phyloP scores from a whole-genome alignment of 2,797 vertebrate species.

The Anabacerthia variegaticeps region DNA sequence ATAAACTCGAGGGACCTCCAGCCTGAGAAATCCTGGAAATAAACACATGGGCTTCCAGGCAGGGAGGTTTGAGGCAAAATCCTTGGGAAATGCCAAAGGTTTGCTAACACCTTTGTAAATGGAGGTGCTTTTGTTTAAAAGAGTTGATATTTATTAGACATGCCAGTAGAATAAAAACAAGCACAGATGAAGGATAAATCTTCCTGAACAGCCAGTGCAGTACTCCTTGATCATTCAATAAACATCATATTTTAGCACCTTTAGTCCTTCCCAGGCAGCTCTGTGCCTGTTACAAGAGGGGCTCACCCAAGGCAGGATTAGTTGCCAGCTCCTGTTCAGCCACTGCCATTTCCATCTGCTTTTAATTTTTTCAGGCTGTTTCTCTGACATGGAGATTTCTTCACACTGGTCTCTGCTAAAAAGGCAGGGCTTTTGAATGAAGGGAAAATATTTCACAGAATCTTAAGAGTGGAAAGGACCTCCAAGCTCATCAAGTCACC shows the following conservation, averaged over 20 bases:
- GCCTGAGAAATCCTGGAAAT: background rate
- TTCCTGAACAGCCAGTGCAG: constrained; percentile 25
- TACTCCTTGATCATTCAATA: constrained; percentile 15
- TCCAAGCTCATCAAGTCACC: fast-evolving
- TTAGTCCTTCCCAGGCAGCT: background rate
- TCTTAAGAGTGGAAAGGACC: fast-evolving
- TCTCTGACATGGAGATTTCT: background rate
- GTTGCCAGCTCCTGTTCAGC: background rate
- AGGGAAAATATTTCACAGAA: background rate
- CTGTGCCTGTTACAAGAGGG: background rate
- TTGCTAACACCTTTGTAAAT: constrained; percentile 3
- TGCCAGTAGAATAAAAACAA: constrained; percentile 52
- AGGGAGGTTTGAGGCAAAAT: background rate
- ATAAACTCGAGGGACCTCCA: background rate
- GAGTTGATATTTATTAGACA: constrained; percentile 54
- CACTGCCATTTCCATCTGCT: background rate
- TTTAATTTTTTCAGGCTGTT: background rate
- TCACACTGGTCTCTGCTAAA: background rate
- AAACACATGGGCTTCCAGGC: background rate
- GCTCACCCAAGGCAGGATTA: background rate
- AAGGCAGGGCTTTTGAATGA: background rate
- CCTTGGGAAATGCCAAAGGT: background rate
- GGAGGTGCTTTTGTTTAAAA: constrained; percentile 23
- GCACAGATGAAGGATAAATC: constrained; percentile 61
- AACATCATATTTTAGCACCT: constrained; percentile 31